These are phyloP conservation scores for Stenurella melanura DNA, from an alignment of 2,888 invertebrate genomes.

Conservation along the genomic window DNA sequence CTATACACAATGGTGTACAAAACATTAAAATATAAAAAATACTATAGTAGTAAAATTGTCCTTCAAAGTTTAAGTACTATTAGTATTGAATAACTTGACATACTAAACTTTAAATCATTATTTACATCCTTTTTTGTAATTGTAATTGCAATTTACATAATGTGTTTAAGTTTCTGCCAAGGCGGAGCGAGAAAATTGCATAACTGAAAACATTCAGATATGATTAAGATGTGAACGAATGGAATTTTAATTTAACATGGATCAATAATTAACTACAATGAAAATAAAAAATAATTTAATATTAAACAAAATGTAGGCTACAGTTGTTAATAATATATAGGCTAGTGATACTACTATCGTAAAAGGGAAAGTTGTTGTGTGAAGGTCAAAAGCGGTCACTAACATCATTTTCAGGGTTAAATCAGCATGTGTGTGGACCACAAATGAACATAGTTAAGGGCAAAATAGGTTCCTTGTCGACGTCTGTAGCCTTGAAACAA, in stretches of 20 bases:
- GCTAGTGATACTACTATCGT: constrained; percentile 6
- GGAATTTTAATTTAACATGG: background rate
- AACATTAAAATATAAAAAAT: too few relatives aligned
- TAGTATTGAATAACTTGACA: background rate
- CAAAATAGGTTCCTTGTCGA: background rate
- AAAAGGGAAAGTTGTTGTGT: constrained; percentile 43
- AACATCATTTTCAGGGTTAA: constrained; percentile 35
- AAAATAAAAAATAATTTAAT: background rate
- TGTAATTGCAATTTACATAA: background rate
- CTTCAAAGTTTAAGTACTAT: background rate
- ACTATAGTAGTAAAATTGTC: background rate
- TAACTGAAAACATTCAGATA: background rate
- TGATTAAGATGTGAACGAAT: background rate
- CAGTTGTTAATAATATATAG: background rate
- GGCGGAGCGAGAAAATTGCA: background rate
- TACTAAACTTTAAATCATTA: background rate
- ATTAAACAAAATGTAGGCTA: background rate
- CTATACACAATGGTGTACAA: too few relatives aligned
- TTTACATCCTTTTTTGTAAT: background rate
- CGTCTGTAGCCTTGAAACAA: background rate
- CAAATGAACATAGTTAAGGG: background rate
- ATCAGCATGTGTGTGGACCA: background rate
- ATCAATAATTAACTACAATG: background rate
- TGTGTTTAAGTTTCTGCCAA: background rate
- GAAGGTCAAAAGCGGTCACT: constrained; percentile 43